These are phyloP conservation scores for Micrasema minimum DNA, from an alignment of 1,140 invertebrate species.

Conservation along the genomic window DNA sequence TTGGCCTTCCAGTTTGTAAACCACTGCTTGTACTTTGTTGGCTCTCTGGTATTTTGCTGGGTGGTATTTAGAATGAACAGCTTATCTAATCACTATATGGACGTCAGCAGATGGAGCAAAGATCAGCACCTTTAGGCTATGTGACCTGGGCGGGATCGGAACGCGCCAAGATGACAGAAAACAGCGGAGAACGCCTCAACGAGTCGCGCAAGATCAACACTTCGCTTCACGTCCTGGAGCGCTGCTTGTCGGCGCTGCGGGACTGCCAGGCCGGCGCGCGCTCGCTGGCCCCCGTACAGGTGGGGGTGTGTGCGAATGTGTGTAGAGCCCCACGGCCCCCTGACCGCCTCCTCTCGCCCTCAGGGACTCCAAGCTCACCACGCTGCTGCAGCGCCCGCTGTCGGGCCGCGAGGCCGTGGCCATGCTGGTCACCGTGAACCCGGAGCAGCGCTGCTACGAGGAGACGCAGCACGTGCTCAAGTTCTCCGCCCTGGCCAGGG, in stretches of 20 bases:
- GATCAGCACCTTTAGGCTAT: constrained; percentile 75
- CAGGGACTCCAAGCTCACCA: constrained; percentile 86
- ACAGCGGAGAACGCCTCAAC: constrained; percentile 82
- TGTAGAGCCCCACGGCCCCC: constrained; percentile 52
- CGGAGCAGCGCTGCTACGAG: constrained; percentile 74
- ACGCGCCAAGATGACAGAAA: constrained; percentile 84
- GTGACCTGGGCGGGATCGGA: constrained; percentile 94
- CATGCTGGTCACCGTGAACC: constrained; percentile 87
- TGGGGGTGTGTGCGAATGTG: constrained; percentile 45
- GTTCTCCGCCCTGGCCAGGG: constrained; percentile 79
- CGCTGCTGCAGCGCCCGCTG: constrained; percentile 72
- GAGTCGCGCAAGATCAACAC: constrained; percentile 94
- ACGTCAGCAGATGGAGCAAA: not conserved
- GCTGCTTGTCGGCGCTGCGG: constrained; percentile 81
- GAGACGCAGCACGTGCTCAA: constrained; percentile 84
- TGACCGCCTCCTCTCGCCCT: constrained; percentile 67
- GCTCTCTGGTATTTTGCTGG: no score
- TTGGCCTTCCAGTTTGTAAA: no score
- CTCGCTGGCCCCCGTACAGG: constrained; percentile 46
- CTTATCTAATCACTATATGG: no score
- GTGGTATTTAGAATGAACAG: no score
- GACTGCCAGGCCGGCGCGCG: constrained; percentile 51
- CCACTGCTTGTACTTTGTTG: no score
- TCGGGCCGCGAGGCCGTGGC: constrained; percentile 76
- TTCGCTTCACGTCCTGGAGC: constrained; percentile 85